Conservation (phyloP, 2,797 vertebrate genomes). For the Alcedo quadribrachys region DNA sequence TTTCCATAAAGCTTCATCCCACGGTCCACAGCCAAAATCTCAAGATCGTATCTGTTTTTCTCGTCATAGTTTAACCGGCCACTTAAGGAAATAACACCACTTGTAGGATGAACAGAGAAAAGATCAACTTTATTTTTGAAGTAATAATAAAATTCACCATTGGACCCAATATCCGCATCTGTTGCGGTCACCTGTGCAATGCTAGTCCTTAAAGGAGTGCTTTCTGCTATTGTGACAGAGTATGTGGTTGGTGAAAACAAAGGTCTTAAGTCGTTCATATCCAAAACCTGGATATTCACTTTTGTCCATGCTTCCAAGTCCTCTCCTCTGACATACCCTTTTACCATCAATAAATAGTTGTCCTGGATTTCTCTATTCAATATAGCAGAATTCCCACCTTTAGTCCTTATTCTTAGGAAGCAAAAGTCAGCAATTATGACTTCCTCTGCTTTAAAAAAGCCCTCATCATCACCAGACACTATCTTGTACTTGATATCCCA, state of each 20-base stretch:
- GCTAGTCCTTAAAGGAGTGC: conserved; percentile 94
- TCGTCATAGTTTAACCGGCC: conserved; percentile 90
- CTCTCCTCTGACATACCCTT: conserved; percentile 94
- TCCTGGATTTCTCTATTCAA: conserved; percentile 97
- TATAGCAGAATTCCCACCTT: conserved; percentile 97
- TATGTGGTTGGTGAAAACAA: conserved; percentile 98
- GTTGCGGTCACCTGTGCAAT: conserved; percentile 98
- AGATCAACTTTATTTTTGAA: conserved; percentile 94
- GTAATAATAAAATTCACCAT: conserved; percentile 99
- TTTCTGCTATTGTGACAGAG: conserved; percentile 94
- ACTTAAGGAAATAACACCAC: conserved; percentile 94
- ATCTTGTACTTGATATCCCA: conserved; percentile 98
- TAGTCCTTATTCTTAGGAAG: conserved; percentile 96
- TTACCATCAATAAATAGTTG: conserved; percentile 93
- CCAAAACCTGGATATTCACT: conserved; percentile 94
- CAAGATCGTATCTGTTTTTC: conserved; percentile 90
- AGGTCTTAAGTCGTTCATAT: conserved; percentile 97
- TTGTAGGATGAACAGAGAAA: conserved; percentile 95
- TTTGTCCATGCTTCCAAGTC: conserved; percentile 94
- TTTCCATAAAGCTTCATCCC: conserved; percentile 99
- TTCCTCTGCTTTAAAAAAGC: conserved; percentile 97
- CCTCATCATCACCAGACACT: conserved; percentile 94
- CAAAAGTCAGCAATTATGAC: conserved; percentile 95
- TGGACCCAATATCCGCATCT: conserved; percentile 96
- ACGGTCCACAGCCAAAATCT: conserved; percentile 95